phyloP scores from a whole-genome alignment of 2,113 vertebrate species.

The Stegastes partitus region DNA sequence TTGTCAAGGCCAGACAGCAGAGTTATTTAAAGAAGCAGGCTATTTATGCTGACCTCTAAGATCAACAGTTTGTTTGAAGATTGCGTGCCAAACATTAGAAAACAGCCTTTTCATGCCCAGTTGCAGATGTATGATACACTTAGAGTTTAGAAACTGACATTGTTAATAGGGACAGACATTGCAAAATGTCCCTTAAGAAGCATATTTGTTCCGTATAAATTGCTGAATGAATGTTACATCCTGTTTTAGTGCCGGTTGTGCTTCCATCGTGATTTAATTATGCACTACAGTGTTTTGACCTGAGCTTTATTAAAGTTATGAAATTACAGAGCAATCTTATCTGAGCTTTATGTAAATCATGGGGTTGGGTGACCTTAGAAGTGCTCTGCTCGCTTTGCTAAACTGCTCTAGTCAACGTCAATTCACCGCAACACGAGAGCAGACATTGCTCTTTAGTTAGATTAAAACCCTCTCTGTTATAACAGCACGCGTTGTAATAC shows the following conservation, averaged over 20 bases:
- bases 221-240: constrained; percentile 36
- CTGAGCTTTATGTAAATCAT: constrained; percentile 50
- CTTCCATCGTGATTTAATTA: constrained; percentile 58
- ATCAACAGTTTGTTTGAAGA: constrained; percentile 80
- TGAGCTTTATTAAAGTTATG: constrained; percentile 40
- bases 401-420: constrained; percentile 28
- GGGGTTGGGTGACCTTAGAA: constrained; percentile 25
- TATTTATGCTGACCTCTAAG: constrained; percentile 64
- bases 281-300: constrained; percentile 20
- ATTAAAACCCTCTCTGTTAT: constrained; percentile 4
- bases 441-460: constrained; percentile 36
- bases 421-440: not conserved
- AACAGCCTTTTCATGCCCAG: constrained; percentile 62
- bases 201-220: constrained; percentile 36
- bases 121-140: constrained; percentile 62
- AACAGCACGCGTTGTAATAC: not conserved
- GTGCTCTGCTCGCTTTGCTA: constrained; percentile 28
- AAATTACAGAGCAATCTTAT: constrained; percentile 32
- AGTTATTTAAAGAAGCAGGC: constrained; percentile 79
- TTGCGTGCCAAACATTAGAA: constrained; percentile 72
- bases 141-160: constrained; percentile 58
- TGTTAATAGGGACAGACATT: constrained; percentile 53
- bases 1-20: constrained; percentile 64
- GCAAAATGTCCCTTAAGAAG: constrained; percentile 40
- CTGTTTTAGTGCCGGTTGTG: constrained; percentile 27